Conservation (phyloP, 1,140 invertebrate genomes). For the Globodera rostochiensis region DNA sequence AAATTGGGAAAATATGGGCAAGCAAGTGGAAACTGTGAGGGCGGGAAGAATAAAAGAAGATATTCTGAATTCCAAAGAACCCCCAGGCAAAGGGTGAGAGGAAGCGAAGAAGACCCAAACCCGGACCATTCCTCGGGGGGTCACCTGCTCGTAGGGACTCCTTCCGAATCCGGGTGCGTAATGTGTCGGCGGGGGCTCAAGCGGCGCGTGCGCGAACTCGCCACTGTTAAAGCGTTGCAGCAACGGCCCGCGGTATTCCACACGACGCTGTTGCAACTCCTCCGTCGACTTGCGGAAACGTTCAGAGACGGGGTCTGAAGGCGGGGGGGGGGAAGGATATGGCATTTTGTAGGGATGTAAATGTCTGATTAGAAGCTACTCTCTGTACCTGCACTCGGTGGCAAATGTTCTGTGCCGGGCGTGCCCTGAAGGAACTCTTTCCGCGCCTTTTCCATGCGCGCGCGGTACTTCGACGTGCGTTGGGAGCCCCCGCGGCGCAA, state of each 20-base stretch:
- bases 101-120: not conserved
- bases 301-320: constrained; percentile 49
- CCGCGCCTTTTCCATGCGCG: constrained; percentile 59
- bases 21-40: no score
- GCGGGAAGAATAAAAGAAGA: no score
- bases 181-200: constrained; percentile 23
- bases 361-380: not conserved
- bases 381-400: constrained; percentile 2
- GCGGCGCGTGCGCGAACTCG: constrained; percentile 48
- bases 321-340: not conserved
- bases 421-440: constrained; percentile 47
- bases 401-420: constrained; percentile 20
- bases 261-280: constrained; percentile 46
- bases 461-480: constrained; percentile 53
- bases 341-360: not conserved
- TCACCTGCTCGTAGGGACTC: constrained; percentile 60
- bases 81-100: not conserved
- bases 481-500: constrained; percentile 49
- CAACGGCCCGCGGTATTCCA: constrained; percentile 61
- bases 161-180: constrained; percentile 48
- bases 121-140: constrained; percentile 10
- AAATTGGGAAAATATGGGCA: no score
- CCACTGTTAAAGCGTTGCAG: constrained; percentile 61
- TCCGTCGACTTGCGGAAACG: constrained; percentile 58
- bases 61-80: not conserved